These are phyloP conservation scores for Eublepharis macularius DNA, from an alignment of 2,113 vertebrate species.

Conservation along the genomic window DNA sequence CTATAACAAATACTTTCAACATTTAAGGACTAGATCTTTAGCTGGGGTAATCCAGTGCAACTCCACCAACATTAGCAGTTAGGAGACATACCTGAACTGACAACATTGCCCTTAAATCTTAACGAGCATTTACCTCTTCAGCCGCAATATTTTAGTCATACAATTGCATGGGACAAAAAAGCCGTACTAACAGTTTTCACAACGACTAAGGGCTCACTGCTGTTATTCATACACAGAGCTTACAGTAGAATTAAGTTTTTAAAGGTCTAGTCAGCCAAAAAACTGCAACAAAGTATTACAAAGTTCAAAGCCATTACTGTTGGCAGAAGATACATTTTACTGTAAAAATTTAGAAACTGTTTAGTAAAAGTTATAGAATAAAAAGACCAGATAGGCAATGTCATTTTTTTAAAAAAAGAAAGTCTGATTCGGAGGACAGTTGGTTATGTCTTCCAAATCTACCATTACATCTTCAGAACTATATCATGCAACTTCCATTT, in stretches of 20 bases:
- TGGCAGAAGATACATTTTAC: constrained; percentile 68
- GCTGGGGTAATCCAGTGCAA: constrained; percentile 54
- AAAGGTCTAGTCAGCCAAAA: constrained; percentile 64
- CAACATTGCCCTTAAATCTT: constrained; percentile 60
- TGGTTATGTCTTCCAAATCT: constrained; percentile 28
- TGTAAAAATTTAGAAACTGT: constrained; percentile 75
- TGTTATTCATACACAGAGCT: constrained; percentile 69
- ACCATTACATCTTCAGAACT: constrained; percentile 20
- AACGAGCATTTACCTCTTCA: constrained; percentile 69
- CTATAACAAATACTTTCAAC: constrained; percentile 69
- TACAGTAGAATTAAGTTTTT: constrained; percentile 63
- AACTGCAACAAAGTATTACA: constrained; percentile 60
- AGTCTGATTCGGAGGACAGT: constrained; percentile 41
- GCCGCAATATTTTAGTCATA: constrained; percentile 66
- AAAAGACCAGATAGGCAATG: constrained; percentile 71
- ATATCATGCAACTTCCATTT: not conserved
- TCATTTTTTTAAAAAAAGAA: constrained; percentile 75
- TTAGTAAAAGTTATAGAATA: constrained; percentile 78
- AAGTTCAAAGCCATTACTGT: constrained; percentile 66
- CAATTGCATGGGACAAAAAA: constrained; percentile 52
- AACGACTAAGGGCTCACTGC: constrained; percentile 58
- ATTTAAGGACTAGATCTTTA: constrained; percentile 65
- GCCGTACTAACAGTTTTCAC: constrained; percentile 22
- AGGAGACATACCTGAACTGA: constrained; percentile 50
- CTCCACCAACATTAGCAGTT: constrained; percentile 41